Conservation (phyloP, 2,113 vertebrate genomes). For the Nannobrachium achirus region DNA sequence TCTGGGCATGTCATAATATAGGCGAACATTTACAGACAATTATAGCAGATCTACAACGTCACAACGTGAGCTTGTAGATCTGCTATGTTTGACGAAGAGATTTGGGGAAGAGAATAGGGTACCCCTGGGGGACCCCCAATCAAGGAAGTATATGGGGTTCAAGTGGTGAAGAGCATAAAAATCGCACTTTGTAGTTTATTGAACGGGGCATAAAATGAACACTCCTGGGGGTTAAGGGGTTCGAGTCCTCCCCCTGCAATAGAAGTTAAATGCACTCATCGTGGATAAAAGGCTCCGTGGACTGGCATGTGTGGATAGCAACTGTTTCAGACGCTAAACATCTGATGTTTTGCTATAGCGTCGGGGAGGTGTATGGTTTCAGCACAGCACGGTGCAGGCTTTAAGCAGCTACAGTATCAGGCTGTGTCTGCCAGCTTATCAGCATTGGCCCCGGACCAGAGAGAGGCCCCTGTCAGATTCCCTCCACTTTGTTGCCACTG, state of each 20-base stretch:
- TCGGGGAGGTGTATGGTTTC: slow-evolving; percentile 17
- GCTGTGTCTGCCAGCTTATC: slow-evolving; percentile 54
- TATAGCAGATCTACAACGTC: no score
- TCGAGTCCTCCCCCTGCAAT: no score
- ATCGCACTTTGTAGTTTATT: no score
- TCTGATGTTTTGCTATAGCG: slow-evolving; percentile 16
- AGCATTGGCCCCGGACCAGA: slow-evolving; percentile 47
- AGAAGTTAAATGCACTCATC: no score
- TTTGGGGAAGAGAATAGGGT: no score
- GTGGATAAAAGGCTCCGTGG: slow-evolving; percentile 6
- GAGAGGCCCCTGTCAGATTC: slow-evolving; percentile 27
- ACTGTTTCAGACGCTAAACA: slow-evolving; percentile 34
- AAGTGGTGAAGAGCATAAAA: slow-evolving; percentile 12
- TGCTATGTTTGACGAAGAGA: no score
- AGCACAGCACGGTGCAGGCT: slow-evolving; percentile 9
- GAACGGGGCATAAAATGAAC: no score
- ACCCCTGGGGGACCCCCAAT: slow-evolving; percentile 1
- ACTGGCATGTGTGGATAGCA: neutral
- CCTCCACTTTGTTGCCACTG: slow-evolving; percentile 12
- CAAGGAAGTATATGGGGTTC: slow-evolving; percentile 20
- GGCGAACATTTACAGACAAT: no score
- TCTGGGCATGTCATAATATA: no score
- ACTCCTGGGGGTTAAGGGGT: no score
- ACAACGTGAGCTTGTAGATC: no score
- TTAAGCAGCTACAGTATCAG: slow-evolving; percentile 31